Conservation (phyloP, 2,113 vertebrate species). For the Neogobius melanostomus region DNA sequence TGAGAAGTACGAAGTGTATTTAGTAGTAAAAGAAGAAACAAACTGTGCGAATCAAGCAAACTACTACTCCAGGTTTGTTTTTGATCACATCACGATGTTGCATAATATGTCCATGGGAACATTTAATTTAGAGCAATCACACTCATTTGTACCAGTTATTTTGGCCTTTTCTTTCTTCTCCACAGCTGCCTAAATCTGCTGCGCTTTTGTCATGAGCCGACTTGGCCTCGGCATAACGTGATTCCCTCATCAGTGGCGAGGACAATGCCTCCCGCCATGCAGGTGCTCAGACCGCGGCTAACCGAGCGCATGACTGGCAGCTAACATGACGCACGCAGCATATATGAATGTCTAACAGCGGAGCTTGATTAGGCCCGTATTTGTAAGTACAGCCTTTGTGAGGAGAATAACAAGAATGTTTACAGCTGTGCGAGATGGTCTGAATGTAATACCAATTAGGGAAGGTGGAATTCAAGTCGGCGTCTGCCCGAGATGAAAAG, state of each 20-base stretch:
- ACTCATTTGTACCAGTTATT: background rate
- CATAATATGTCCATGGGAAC: no score
- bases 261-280: background rate
- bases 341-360: background rate
- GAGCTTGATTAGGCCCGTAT: background rate
- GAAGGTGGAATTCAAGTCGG: background rate
- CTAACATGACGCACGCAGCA: background rate
- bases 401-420: background rate
- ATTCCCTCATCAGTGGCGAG: background rate
- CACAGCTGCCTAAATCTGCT: background rate
- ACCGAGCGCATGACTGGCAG: background rate
- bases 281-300: background rate
- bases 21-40: no score
- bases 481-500: no score
- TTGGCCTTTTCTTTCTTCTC: background rate
- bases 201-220: background rate
- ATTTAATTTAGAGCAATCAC: background rate
- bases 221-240: background rate
- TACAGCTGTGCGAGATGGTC: background rate
- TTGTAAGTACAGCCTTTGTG: constrained; percentile 1
- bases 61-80: no score
- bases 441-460: background rate
- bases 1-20: no score
- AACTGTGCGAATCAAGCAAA: background rate
- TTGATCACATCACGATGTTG: no score